Conservation (phyloP, 2,113 vertebrate genomes). For the Benitochromis conjunctus region DNA sequence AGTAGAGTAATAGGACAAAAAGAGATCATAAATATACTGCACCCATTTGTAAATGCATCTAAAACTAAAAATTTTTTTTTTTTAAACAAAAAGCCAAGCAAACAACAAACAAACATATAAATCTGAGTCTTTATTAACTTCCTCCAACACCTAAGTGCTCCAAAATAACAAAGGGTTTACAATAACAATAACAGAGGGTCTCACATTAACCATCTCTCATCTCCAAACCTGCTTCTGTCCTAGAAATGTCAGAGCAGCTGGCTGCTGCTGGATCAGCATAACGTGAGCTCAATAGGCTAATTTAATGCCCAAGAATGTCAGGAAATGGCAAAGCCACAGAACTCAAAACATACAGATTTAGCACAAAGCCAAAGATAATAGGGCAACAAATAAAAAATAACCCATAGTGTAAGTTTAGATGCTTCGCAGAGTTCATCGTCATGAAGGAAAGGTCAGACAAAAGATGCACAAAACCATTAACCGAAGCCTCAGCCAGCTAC, state of each 20-base stretch:
- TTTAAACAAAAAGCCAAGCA: not conserved
- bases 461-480: not conserved
- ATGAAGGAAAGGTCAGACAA: not conserved
- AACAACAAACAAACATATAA: not conserved
- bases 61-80: not conserved
- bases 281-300: conserved; percentile 16
- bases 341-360: conserved; percentile 1
- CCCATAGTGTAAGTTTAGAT: not conserved
- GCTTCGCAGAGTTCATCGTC: not conserved
- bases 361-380: not conserved
- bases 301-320: conserved; percentile 14
- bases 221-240: conserved; percentile 35
- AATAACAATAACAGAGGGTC: not conserved
- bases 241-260: conserved; percentile 48
- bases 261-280: conserved; percentile 23
- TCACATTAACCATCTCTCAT: conserved; percentile 47
- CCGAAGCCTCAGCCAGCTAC: not conserved
- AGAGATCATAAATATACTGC: not conserved
- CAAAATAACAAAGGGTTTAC: conserved; percentile 29
- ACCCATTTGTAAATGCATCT: not conserved
- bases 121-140: not conserved
- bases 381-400: not conserved
- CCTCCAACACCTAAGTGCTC: not conserved
- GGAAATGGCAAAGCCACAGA: conserved; percentile 1
- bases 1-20: not conserved